Conservation (phyloP, 2,888 invertebrate genomes). For the Mythimna impura region DNA sequence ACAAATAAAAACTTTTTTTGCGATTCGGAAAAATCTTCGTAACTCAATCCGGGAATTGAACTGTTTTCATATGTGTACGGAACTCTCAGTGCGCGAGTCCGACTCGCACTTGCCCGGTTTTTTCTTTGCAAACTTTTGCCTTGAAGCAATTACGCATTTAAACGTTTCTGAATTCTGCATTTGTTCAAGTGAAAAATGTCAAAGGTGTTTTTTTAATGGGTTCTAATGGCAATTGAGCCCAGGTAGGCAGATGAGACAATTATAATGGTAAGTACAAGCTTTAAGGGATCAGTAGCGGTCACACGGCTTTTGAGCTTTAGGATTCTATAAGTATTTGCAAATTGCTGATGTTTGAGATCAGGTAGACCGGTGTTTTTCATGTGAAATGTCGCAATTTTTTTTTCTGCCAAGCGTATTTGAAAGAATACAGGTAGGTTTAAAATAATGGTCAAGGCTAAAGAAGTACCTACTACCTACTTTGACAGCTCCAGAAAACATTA, state of each 20-base stretch:
- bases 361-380: neutral
- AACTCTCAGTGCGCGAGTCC: too few species aligned
- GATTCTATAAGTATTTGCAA: neutral
- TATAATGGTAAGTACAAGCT: constrained; percentile 17
- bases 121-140: constrained; percentile 51
- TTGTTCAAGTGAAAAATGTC: constrained; percentile 68
- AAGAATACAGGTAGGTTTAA: too few species aligned
- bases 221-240: constrained; percentile 37
- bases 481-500: too few species aligned
- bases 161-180: constrained; percentile 71
- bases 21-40: too few species aligned
- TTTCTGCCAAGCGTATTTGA: too few species aligned
- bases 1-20: too few species aligned
- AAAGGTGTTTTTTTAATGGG: constrained; percentile 31
- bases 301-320: constrained; percentile 12
- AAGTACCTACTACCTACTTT: too few species aligned
- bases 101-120: neutral
- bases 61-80: too few species aligned
- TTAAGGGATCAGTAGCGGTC: constrained; percentile 14
- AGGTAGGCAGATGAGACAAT: constrained; percentile 55
- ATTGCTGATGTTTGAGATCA: neutral
- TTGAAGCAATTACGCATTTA: constrained; percentile 71
- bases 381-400: neutral
- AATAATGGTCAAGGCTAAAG: too few species aligned
- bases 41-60: too few species aligned